phyloP scores from a whole-genome alignment of 2,888 invertebrate species.

The Polyploca ridens region DNA sequence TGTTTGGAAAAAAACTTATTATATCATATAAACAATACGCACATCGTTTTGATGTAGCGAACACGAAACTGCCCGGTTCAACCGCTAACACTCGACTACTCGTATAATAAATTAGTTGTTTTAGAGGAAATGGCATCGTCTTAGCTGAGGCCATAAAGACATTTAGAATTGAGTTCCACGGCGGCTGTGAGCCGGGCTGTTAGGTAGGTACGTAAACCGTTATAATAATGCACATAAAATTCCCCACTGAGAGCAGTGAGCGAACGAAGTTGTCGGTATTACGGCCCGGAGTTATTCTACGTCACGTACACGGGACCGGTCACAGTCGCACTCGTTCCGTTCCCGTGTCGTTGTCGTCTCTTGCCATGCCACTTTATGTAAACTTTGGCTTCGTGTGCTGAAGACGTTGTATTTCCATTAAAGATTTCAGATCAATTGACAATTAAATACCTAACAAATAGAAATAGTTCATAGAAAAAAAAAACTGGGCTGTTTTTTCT shows the following conservation, averaged over 20 bases:
- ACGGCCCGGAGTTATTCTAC: slow-evolving; percentile 69
- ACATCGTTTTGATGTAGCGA: slow-evolving; percentile 42
- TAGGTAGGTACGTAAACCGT: slow-evolving; percentile 54
- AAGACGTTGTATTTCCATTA: slow-evolving; percentile 12
- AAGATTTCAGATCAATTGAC: neutral
- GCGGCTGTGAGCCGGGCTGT: slow-evolving; percentile 38
- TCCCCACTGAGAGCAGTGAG: slow-evolving; percentile 60
- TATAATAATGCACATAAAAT: slow-evolving; percentile 75
- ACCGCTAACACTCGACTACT: slow-evolving; percentile 46
- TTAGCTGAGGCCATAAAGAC: slow-evolving; percentile 63
- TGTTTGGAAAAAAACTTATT: slow-evolving; percentile 9
- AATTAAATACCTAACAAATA: too few species aligned
- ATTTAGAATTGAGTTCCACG: slow-evolving; percentile 62
- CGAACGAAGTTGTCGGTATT: slow-evolving; percentile 63
- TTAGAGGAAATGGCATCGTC: slow-evolving; percentile 58
- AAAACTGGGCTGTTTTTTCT: neutral
- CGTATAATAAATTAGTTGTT: slow-evolving; percentile 64
- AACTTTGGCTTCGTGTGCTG: slow-evolving; percentile 29
- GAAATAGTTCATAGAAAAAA: too few species aligned
- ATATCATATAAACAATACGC: slow-evolving; percentile 24
- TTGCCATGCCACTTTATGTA: slow-evolving; percentile 26
- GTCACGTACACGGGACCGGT: slow-evolving; percentile 63
- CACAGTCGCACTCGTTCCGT: slow-evolving; percentile 37
- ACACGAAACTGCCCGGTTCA: slow-evolving; percentile 45
- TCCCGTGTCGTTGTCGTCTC: slow-evolving; percentile 21